Evolutionary conservation across 2,113 vertebrate genomes (phyloP).

Genomic region (Triplophysa rosa): DNA sequence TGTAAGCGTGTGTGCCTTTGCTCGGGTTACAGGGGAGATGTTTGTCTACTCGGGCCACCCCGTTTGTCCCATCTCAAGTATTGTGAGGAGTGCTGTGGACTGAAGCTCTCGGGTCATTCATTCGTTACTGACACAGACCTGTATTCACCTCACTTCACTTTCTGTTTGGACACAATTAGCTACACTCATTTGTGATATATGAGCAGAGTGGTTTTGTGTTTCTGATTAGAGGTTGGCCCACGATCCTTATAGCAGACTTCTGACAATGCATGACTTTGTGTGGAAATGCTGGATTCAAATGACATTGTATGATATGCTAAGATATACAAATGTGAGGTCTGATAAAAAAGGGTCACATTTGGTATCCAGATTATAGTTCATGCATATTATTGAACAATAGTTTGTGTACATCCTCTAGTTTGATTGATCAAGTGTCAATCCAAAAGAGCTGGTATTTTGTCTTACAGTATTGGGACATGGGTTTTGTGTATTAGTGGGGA

Average conservation of each 20-base stretch:
- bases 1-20: constrained; percentile 55
- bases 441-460: no score
- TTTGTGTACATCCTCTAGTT: no score
- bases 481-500: no score
- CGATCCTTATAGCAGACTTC: neutral
- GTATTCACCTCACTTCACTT: constrained; percentile 45
- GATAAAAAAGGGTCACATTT: constrained; percentile 13
- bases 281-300: constrained; percentile 11
- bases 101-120: constrained; percentile 43
- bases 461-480: no score
- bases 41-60: constrained; percentile 73
- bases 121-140: constrained; percentile 45
- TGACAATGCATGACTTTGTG: constrained; percentile 18
- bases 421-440: no score
- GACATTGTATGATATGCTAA: neutral
- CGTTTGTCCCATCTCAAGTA: constrained; percentile 63
- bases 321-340: constrained; percentile 8
- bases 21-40: constrained; percentile 74
- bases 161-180: constrained; percentile 41
- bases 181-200: constrained; percentile 46
- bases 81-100: constrained; percentile 56
- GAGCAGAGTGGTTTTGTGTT: constrained; percentile 32
- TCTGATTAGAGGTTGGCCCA: constrained; percentile 11
- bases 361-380: neutral
- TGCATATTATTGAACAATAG: neutral